Conservation (phyloP, 2,797 vertebrate species). For the Tachyglossus aculeatus region DNA sequence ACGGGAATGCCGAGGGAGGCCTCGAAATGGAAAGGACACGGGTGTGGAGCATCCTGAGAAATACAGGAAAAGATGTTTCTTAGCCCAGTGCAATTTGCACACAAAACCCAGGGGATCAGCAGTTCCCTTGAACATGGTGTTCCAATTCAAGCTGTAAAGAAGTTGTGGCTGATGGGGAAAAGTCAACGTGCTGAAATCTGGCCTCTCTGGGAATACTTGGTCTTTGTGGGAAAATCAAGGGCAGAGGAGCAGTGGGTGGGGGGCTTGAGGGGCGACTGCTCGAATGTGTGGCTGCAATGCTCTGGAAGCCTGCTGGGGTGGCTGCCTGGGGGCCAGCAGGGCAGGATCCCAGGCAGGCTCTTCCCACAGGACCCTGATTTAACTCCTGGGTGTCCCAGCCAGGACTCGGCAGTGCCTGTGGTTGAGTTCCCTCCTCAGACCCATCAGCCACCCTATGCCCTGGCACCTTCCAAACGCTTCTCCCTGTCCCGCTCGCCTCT, state of each 20-base stretch:
- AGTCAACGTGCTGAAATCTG: constrained; percentile 72
- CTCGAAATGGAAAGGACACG: constrained; percentile 66
- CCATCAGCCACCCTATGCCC: no score
- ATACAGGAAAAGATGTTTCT: constrained; percentile 33
- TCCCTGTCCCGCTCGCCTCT: no score
- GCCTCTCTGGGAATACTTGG: constrained; percentile 59
- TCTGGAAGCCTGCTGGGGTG: no score
- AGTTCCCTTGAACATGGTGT: constrained; percentile 72
- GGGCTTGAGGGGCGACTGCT: constrained; percentile 49
- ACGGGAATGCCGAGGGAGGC: constrained; percentile 34
- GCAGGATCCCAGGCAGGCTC: no score
- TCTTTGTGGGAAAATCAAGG: constrained; percentile 51
- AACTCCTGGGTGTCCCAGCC: no score
- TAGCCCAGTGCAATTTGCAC: constrained; percentile 75
- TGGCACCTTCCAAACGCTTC: no score
- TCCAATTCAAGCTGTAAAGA: constrained; percentile 71
- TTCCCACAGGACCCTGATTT: no score
- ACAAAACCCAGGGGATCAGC: constrained; percentile 74
- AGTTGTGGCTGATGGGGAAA: constrained; percentile 64
- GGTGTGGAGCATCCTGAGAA: constrained; percentile 53
- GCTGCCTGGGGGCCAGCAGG: no score
- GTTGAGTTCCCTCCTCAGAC: no score
- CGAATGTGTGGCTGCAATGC: background rate
- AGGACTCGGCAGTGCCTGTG: no score
- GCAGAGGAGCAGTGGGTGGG: constrained; percentile 44